These are phyloP conservation scores for Cataglyphis rosenhaueri DNA, from an alignment of 2,888 invertebrate genomes.

Conservation along the genomic window DNA sequence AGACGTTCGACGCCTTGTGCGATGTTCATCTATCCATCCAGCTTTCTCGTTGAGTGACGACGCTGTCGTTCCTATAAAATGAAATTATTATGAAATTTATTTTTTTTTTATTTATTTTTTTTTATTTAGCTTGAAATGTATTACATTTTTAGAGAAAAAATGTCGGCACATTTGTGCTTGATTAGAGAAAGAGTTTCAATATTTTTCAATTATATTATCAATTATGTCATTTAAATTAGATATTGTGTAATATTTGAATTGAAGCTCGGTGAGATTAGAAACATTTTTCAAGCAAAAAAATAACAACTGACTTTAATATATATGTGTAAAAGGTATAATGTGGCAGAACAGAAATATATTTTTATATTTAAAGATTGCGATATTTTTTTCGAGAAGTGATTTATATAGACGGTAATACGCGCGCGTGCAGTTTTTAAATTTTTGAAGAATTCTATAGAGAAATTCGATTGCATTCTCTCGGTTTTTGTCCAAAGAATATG, in stretches of 20 bases:
- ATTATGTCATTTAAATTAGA: not conserved
- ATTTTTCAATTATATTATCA: not conserved
- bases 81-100: constrained; percentile 41
- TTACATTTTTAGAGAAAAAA: constrained; percentile 19
- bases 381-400: not conserved
- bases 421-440: constrained; percentile 10
- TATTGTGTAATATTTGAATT: not conserved
- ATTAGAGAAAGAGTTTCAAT: not conserved
- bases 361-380: not conserved
- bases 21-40: constrained; percentile 68
- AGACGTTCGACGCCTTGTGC: constrained; percentile 69
- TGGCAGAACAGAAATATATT: not conserved
- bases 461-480: not conserved
- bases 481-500: constrained; percentile 11
- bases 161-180: too few species aligned
- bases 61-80: constrained; percentile 60
- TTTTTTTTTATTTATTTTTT: too few species aligned
- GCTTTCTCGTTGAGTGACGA: constrained; percentile 57
- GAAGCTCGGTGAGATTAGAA: not conserved
- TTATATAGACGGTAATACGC: not conserved
- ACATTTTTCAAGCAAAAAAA: not conserved
- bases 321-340: not conserved
- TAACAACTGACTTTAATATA: not conserved
- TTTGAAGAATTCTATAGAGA: constrained; percentile 24
- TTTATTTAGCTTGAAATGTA: constrained; percentile 45